Evolutionary conservation across 2,797 vertebrate genomes (phyloP).

Genomic region (Lophura swinhoii): DNA sequence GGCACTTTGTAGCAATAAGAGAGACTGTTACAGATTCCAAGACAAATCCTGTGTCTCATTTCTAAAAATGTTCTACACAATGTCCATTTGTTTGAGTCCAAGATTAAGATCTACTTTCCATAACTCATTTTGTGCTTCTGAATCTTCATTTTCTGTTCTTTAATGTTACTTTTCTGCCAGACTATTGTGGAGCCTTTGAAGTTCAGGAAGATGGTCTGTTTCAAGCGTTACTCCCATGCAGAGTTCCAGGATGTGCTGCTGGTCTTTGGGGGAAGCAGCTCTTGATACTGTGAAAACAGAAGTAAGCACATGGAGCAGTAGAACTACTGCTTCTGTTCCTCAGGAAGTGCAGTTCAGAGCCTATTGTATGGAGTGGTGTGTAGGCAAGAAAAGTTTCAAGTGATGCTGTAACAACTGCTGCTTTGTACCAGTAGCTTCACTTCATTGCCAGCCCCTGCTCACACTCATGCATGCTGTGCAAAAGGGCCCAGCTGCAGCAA

Average conservation of each 20-base stretch:
- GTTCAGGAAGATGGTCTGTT: neutral
- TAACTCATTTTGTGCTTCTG: constrained; percentile 1
- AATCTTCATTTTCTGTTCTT: constrained; percentile 19
- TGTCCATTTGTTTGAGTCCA: neutral
- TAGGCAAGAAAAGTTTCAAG: neutral
- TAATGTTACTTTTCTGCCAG: constrained; percentile 8
- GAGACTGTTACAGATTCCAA: neutral
- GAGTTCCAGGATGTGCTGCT: neutral
- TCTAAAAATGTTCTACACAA: neutral
- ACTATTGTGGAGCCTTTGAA: constrained; percentile 2
- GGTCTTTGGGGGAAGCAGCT: neutral
- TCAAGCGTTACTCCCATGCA: constrained; percentile 30
- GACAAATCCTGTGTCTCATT: neutral
- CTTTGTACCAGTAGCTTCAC: neutral
- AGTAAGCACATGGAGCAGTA: neutral
- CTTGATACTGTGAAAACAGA: neutral
- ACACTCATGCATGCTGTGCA: neutral
- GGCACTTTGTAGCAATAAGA: neutral
- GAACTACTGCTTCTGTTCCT: neutral
- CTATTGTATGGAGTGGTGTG: fast-evolving
- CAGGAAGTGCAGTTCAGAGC: neutral
- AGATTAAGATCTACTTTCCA: constrained; percentile 6
- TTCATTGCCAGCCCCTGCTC: neutral
- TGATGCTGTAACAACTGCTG: neutral
- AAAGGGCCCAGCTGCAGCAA: neutral